These are phyloP conservation scores for Oryctolagus cuniculus DNA, from an alignment of 2,113 vertebrate species.

Conservation along the genomic window mOryCun1.1 NC_091432.1:164159001-164159500, in stretches of 20 bases:
- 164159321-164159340: not conserved
- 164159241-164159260: not conserved
- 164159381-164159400: conserved; percentile 21
- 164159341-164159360: conserved; percentile 42
- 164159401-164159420: conserved; percentile 32
- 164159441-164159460: conserved; percentile 11
- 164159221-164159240: conserved; percentile 69
- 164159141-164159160: not conserved
- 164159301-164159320: conserved; percentile 57
- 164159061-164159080: conserved; percentile 35
- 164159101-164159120: conserved; percentile 12
- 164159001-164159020: conserved; percentile 47
- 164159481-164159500: not conserved
- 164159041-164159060: not conserved
- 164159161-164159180: conserved; percentile 40
- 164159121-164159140: conserved; percentile 57
- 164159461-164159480: not conserved
- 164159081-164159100: conserved; percentile 24
- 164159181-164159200: conserved; percentile 42
- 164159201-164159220: conserved; percentile 45
- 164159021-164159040: conserved; percentile 45
- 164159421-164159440: not conserved
- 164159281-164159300: not conserved
- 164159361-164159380: conserved; percentile 2
- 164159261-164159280: conserved; percentile 26